Base-by-base conservation (phyloP, 2,888 invertebrate genomes). In the Agrilus cyanescens region DNA sequence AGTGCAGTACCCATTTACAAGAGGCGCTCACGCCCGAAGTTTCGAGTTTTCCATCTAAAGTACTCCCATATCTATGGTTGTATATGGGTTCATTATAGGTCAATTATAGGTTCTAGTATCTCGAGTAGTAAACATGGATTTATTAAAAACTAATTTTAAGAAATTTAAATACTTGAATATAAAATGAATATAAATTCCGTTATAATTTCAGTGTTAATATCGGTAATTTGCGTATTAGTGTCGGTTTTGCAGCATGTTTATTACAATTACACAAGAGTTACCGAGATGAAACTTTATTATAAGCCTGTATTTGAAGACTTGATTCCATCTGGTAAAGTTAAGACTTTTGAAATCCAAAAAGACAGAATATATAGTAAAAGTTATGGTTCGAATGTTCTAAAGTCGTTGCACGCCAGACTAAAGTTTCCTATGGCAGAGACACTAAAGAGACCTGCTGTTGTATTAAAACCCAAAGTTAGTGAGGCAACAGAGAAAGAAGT, bases 401-500 rank as follows among this genome's bases (percentile, higher is more conserved):
- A 55, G 48, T 56, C 57, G 20, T 45, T 64, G 37, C 57, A 57
- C 37, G 55, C 57, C 35, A 55, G 57, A 37, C 51, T 64, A 38
- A 55, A 55, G 50, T 53, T 57, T 20, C 51, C 43, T 6, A 32
- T 45, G 29, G 12, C 40, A 18, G 40, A 32, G 8, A 40, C 46
- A n/a, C 38, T 41, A 12, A 43, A 42, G 37, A 43, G 37, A 37
- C 41, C 48, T 14, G 44, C 37, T 12, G 41, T 47, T 33, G 32
- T 40, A 18, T 18, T 39, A 30, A 12, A n/a, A 32, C 44, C 40
- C 20, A 36, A 40, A 14, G 37, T 42, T 29, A 32, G 37, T 33
- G 30, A 32, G 20, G 41, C 71, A 34, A 66, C 72, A 8, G 72
- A 73, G 50, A 65, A 73, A 10, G 94, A 95, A 69, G 90, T 93